Conservation (phyloP, 2,797 vertebrate genomes). For the Leuciscus waleckii region DNA sequence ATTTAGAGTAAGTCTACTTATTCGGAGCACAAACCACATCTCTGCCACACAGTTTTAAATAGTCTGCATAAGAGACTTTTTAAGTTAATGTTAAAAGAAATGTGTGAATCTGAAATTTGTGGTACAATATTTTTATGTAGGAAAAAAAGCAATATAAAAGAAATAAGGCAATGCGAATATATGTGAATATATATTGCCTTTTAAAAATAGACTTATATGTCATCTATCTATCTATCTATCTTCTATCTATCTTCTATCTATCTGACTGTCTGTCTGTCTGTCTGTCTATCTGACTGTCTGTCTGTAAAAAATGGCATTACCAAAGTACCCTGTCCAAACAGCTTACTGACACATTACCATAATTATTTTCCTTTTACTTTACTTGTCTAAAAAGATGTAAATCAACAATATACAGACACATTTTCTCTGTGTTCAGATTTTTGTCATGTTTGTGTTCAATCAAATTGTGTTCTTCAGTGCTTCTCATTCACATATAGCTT, state of each 20-base stretch:
- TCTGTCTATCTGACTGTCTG: too few relatives aligned
- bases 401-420: neutral
- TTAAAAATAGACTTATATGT: too few relatives aligned
- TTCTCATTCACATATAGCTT: neutral
- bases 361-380: neutral
- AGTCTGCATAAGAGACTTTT: too few relatives aligned
- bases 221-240: too few relatives aligned
- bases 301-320: neutral
- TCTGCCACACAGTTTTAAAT: neutral
- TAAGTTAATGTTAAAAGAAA: too few relatives aligned
- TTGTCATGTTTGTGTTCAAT: neutral
- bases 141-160: too few relatives aligned
- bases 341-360: neutral
- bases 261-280: too few relatives aligned
- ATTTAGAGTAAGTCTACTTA: conserved; percentile 20
- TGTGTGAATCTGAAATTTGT: too few relatives aligned
- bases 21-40: neutral
- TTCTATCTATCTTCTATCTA: too few relatives aligned
- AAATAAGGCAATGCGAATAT: too few relatives aligned
- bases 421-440: neutral
- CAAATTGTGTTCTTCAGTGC: neutral
- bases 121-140: too few relatives aligned
- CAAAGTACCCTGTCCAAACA: neutral
- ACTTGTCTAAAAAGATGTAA: neutral
- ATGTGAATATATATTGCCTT: too few relatives aligned